Evolutionary conservation across 2,113 vertebrate species (phyloP).

Genomic region (Rhineura floridana): DNA sequence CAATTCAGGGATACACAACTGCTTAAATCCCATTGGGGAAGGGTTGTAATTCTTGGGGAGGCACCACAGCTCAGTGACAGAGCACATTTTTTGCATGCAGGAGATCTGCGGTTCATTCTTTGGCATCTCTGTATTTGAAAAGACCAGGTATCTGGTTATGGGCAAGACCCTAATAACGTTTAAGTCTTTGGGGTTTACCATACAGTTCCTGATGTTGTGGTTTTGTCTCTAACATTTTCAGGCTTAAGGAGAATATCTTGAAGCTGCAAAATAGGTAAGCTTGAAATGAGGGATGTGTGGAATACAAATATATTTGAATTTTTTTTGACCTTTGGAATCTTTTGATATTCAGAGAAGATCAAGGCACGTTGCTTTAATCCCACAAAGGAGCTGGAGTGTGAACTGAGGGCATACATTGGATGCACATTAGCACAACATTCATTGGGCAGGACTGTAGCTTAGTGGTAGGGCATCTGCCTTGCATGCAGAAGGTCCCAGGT

Average conservation of each 20-base stretch:
- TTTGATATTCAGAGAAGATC: background rate
- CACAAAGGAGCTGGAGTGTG: background rate
- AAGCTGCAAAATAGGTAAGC: conserved; percentile 71
- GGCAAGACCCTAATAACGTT: background rate
- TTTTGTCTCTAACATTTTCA: conserved; percentile 42
- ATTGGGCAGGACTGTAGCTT: too few relatives aligned
- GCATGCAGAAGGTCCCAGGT: too few relatives aligned
- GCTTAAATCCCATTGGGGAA: background rate
- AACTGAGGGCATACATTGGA: background rate
- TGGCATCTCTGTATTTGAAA: background rate
- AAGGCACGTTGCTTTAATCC: background rate
- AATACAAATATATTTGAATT: background rate
- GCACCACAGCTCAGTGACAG: background rate
- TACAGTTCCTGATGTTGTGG: background rate
- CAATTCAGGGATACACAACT: background rate
- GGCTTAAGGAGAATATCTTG: conserved; percentile 78
- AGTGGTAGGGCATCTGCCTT: too few relatives aligned
- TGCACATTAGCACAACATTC: too few relatives aligned
- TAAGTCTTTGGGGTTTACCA: background rate
- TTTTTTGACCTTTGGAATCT: conserved; percentile 3
- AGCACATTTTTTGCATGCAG: background rate
- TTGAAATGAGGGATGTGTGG: background rate
- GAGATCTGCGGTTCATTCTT: background rate
- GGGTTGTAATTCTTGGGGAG: background rate
- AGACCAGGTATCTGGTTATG: background rate